Percentiles rank a stretch among this genome's conserved stretches.
phyloP scores from a whole-genome alignment of 1,140 invertebrate genomes.

The Zelostemma sp. region DNA sequence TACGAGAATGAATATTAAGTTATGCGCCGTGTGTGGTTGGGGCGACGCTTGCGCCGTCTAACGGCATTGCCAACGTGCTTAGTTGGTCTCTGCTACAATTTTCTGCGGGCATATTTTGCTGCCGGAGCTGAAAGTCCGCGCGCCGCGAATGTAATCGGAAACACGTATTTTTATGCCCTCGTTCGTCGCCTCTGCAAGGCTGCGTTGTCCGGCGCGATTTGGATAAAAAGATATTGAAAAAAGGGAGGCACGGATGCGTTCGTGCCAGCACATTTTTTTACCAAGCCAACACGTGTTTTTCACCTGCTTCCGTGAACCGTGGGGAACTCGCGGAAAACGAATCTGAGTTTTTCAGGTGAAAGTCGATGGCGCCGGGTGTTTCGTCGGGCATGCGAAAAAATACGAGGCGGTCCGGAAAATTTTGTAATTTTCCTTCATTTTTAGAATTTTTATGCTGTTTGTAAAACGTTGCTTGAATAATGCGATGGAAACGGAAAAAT shows the following conservation, averaged over 20 bases:
- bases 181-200: constrained; percentile 55
- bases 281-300: background rate
- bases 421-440: no score
- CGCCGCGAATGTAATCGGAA: constrained; percentile 11
- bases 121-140: constrained; percentile 14
- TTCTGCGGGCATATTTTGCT: constrained; percentile 29
- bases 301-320: background rate
- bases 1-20: constrained; percentile 43
- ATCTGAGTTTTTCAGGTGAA: no score
- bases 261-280: no score
- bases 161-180: constrained; percentile 49
- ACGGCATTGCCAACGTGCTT: constrained; percentile 48
- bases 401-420: no score
- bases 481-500: no score
- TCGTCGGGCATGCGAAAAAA: no score
- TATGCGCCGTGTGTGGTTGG: constrained; percentile 36
- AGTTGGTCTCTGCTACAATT: constrained; percentile 34
- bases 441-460: no score
- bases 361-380: no score
- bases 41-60: constrained; percentile 49
- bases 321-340: no score
- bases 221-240: no score
- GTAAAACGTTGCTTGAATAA: no score
- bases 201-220: constrained; percentile 46
- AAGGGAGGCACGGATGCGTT: no score